Base-by-base conservation (phyloP, 2,888 invertebrate genomes). In the Melinopterus prodromus region DNA sequence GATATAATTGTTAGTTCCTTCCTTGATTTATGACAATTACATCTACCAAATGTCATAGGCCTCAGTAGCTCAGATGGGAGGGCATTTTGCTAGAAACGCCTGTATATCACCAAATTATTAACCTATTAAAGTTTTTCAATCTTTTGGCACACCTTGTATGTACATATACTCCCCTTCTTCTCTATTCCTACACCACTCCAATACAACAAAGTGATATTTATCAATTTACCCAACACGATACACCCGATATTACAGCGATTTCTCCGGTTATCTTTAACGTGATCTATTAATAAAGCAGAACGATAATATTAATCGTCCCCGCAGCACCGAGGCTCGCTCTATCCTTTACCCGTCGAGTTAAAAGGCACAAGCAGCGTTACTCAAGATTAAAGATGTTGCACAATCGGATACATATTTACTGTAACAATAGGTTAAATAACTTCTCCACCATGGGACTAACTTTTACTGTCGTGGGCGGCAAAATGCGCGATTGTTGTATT, bases 351-450 rank as follows among this genome's bases (percentile, higher is more conserved):
- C 53, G 53, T 53, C 1, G 53, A 53, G 53, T 7, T 53, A 53
- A 53, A 53, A 53, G 53, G 12, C 9, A 3, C 53, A 53, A 53
- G 53, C 53, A 53, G 53, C 12, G 53, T 53, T 53, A 53, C 53
- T 12, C 53, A 53, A 53, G 53, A 79, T 79, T 82, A 82, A 81
- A 82, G 80, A 78, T 80, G 81, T 83, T 83, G 80, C 83, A 83
- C 82, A 83, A 83, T 83, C 82, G 81, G 79, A 82, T 79, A 81
- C 75, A 81, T 81, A 79, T 81, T 82, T 81, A 83, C 81, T 80
- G 78, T 80, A 83, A 83, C 83, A 83, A 83, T 83, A 82, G 82
- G 82, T 83, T 83, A 83, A 83, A 83, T 82, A 82, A 83, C 81
- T 81, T 78, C 35, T 36, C 15, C 35, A 6, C 74, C 74, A 7